Percentiles rank a stretch among this genome's conserved stretches.
Evolutionary conservation across 2,888 invertebrate genomes (phyloP).

Genomic region (Lepas anatifera): DNA sequence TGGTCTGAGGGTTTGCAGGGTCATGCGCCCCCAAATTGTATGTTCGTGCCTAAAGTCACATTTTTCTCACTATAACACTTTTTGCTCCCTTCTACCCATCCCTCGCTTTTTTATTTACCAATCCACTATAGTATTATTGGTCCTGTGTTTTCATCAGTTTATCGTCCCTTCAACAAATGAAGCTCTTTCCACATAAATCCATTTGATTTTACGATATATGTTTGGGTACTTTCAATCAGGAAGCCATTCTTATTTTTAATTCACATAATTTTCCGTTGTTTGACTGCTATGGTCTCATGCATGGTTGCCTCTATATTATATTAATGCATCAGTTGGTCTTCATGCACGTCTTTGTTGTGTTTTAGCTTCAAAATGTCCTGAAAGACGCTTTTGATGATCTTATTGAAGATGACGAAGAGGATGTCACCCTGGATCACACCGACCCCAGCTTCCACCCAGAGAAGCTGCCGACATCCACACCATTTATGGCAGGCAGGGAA

Average conservation of each 20-base stretch:
- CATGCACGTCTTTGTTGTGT: not conserved
- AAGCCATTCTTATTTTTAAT: not conserved
- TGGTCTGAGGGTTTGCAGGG: no score
- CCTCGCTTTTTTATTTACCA: no score
- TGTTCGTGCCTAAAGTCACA: no score
- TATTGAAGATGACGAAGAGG: not conserved
- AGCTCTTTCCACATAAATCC: not conserved
- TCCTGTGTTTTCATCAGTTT: no score
- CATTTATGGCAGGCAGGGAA: not conserved
- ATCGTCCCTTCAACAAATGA: not conserved
- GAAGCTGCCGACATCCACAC: not conserved
- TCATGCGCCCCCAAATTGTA: no score
- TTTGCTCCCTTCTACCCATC: no score
- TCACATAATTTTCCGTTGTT: not conserved
- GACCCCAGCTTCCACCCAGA: not conserved
- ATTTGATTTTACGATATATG: not conserved
- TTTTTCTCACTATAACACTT: no score
- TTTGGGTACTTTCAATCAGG: not conserved
- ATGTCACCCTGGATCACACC: not conserved
- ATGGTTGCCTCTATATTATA: no score
- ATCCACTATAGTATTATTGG: no score
- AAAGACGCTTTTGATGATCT: constrained; percentile 6
- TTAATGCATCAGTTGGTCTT: no score
- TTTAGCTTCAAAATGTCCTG: not conserved
- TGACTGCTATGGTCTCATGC: not conserved